These are phyloP conservation scores for Xylocampa areola DNA, from an alignment of 2,888 invertebrate genomes.

Conservation along the genomic window DNA sequence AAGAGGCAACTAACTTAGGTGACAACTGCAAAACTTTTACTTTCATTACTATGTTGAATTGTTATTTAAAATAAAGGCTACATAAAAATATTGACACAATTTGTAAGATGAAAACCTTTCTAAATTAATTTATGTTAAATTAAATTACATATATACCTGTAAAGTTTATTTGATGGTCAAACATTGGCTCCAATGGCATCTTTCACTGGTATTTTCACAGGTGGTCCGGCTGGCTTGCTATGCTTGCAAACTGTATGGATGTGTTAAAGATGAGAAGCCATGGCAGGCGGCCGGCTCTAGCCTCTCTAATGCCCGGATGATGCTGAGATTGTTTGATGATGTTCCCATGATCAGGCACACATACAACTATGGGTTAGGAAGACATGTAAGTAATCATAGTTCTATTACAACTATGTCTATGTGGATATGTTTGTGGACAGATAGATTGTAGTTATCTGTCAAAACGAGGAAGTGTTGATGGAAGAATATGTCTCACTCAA, in stretches of 20 bases:
- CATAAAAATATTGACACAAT: too few species aligned
- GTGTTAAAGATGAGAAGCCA: conserved; percentile 89
- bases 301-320: conserved; percentile 93
- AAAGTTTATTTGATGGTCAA: too few species aligned
- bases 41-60: conserved; percentile 5
- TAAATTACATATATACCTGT: too few species aligned
- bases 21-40: conserved; percentile 26
- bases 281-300: conserved; percentile 91
- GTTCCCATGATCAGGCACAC: conserved; percentile 94
- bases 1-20: conserved; percentile 6
- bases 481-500: too few species aligned
- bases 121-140: too few species aligned
- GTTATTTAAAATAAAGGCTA: not conserved
- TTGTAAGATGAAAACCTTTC: too few species aligned
- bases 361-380: conserved; percentile 93
- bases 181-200: too few species aligned
- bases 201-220: conserved; percentile 83
- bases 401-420: too few species aligned
- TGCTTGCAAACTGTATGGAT: conserved; percentile 92
- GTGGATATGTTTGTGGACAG: too few species aligned
- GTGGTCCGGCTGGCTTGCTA: conserved; percentile 94
- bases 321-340: conserved; percentile 95
- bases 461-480: too few species aligned
- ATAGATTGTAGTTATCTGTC: too few species aligned
- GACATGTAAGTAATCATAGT: conserved; percentile 79